phyloP scores from a whole-genome alignment of 64 coral and sea anemone species.

The Stichodactyla mertensii region DNA sequence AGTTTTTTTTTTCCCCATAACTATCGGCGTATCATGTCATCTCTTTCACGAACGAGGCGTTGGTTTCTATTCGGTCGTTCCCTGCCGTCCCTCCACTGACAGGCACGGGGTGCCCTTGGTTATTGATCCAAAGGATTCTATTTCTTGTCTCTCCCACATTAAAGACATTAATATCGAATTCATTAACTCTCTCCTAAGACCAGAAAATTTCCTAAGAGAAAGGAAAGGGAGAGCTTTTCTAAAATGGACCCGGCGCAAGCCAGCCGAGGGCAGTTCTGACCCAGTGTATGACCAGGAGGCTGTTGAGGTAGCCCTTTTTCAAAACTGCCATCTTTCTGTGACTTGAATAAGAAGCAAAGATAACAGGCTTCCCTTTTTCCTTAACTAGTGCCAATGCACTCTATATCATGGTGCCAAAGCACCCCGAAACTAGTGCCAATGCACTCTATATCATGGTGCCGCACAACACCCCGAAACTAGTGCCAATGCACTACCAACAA shows the following conservation, averaged over 20 bases:
- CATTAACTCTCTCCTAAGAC: neutral
- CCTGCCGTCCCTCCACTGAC: neutral
- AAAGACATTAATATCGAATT: neutral
- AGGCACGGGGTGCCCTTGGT: neutral
- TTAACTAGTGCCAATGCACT: too few species aligned
- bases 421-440: too few species aligned
- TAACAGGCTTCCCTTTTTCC: neutral
- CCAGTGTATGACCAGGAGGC: neutral
- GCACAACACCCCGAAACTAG: too few species aligned
- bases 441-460: too few species aligned
- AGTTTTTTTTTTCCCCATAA: too few species aligned
- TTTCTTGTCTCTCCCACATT: neutral
- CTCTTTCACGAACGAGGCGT: too few species aligned
- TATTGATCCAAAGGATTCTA: neutral
- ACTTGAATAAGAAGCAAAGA: neutral
- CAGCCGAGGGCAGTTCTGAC: neutral
- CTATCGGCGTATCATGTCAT: too few species aligned
- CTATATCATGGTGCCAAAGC: too few species aligned
- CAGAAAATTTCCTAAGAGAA: neutral
- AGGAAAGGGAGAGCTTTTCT: neutral
- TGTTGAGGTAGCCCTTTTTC: neutral
- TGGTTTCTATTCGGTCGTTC: neutral
- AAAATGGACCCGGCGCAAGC: neutral
- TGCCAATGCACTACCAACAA: too few species aligned
- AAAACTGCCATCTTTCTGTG: neutral